Evolutionary conservation across 2,113 vertebrate genomes (phyloP), one percentile per base, ranked within the genome.

Genomic region (Etia nguti): DNA sequence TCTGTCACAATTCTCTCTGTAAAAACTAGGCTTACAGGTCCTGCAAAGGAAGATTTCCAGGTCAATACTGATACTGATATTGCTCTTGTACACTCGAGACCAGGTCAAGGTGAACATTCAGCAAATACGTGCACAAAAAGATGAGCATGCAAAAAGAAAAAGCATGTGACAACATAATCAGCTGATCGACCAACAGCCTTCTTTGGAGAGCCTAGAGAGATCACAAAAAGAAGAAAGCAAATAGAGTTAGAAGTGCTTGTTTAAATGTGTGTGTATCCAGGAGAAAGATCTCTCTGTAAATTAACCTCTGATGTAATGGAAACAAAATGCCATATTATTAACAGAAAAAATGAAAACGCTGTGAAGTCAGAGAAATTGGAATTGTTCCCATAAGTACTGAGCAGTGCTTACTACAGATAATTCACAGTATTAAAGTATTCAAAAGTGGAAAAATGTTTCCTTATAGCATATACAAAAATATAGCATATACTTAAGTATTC

Each of bases 341-440:
- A 93, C 90, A 90, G 87, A 81, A 94, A 92, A 90, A 84, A 38
- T 93, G 90, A 92, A 94, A 92, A 92, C 82, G 93, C 12, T 94
- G 93, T 84, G 68, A 84, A 82, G 62, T 91, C 36, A 90, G 86
- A 79, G 1, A 2, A 8, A 57, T 90, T 5, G n/a, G 4, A 41
- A 24, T n/a, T 5, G 22, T 92, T 68, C 90, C 93, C 11, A 93
- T 94, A 36, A 90, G 92, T 90, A 11, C 34, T 56, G 79, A 65
- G 10, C 2, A 22, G 43, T 4, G 41, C 46, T 34, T 34, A 34
- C 31, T 34, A 34, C 5, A 1, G 2, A 18, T n/a, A n/a, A n/a
- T n/a, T n/a, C n/a, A n/a, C n/a, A n/a, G n/a, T n/a, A n/a, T n/a
- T n/a, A n/a, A n/a, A n/a, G n/a, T n/a, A n/a, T n/a, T n/a, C n/a